Conservation (phyloP, 2,888 invertebrate genomes). For the Athalia circularis region DNA sequence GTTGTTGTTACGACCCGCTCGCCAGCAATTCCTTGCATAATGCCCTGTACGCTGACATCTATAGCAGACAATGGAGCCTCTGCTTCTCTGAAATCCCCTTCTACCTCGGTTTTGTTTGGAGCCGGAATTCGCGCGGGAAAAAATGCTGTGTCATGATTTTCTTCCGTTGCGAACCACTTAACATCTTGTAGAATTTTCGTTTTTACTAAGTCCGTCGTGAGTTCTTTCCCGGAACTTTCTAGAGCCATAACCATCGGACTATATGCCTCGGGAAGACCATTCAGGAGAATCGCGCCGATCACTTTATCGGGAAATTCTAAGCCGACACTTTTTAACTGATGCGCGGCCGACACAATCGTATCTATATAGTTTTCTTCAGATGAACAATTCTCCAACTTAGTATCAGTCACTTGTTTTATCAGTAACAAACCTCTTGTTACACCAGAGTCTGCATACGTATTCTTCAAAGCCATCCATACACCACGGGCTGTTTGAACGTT, state of each 20-base stretch:
- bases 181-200: constrained; percentile 57
- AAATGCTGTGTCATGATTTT: too few relatives aligned
- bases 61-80: too few relatives aligned
- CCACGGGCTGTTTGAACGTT: constrained; percentile 51
- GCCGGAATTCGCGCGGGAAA: too few relatives aligned
- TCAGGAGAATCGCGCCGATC: constrained; percentile 60
- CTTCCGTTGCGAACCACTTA: constrained; percentile 35
- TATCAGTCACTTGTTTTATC: constrained; percentile 50
- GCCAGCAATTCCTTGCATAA: not conserved
- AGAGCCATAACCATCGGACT: constrained; percentile 60
- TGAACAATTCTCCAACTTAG: constrained; percentile 51
- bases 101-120: too few relatives aligned
- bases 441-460: constrained; percentile 53
- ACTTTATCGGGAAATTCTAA: constrained; percentile 58
- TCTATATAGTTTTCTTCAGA: constrained; percentile 54
- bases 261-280: constrained; percentile 58
- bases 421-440: constrained; percentile 52
- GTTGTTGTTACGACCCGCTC: too few relatives aligned
- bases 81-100: not conserved
- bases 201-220: constrained; percentile 57
- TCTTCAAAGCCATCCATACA: constrained; percentile 52
- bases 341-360: constrained; percentile 51
- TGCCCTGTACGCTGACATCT: not conserved
- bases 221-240: constrained; percentile 55
- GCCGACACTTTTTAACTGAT: constrained; percentile 49